Evolutionary conservation across 2,888 invertebrate species (phyloP).

Genomic region (Leptarthrus brevirostris): DNA sequence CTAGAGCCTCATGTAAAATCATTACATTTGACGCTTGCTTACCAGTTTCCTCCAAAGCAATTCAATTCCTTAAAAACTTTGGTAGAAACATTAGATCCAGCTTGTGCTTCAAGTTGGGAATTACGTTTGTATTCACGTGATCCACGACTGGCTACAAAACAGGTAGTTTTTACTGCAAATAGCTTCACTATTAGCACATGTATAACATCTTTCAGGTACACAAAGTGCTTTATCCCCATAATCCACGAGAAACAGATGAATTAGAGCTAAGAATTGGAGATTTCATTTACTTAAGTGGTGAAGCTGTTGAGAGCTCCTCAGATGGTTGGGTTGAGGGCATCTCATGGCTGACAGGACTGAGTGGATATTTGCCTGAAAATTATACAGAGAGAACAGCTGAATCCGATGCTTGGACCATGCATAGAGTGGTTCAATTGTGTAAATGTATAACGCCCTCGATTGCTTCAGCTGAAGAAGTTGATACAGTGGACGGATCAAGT

Average conservation of each 20-base stretch:
- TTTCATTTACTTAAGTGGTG: slow-evolving; percentile 83
- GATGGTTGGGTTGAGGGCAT: slow-evolving; percentile 90
- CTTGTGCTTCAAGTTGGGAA: slow-evolving; percentile 81
- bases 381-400: slow-evolving; percentile 87
- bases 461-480: slow-evolving; percentile 64
- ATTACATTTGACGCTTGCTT: slow-evolving; percentile 87
- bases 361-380: slow-evolving; percentile 83
- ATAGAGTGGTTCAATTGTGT: slow-evolving; percentile 74
- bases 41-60: slow-evolving; percentile 82
- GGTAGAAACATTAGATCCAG: slow-evolving; percentile 78
- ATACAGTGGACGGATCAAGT: slow-evolving; percentile 64
- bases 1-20: slow-evolving; percentile 86
- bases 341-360: slow-evolving; percentile 70
- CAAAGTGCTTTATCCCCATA: slow-evolving; percentile 82
- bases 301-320: slow-evolving; percentile 77
- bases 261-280: slow-evolving; percentile 87
- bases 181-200: not conserved
- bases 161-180: slow-evolving; percentile 64
- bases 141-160: slow-evolving; percentile 78
- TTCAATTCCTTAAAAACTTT: slow-evolving; percentile 79
- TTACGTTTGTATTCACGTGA: slow-evolving; percentile 88
- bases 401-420: slow-evolving; percentile 92
- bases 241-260: slow-evolving; percentile 83
- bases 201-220: slow-evolving; percentile 70
- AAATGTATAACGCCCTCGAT: slow-evolving; percentile 65